A percentile compares a stretch with the other conserved stretches of the same genome.
phyloP scores from a whole-genome alignment of 1,140 invertebrate species.

The Venturia canescens region DNA sequence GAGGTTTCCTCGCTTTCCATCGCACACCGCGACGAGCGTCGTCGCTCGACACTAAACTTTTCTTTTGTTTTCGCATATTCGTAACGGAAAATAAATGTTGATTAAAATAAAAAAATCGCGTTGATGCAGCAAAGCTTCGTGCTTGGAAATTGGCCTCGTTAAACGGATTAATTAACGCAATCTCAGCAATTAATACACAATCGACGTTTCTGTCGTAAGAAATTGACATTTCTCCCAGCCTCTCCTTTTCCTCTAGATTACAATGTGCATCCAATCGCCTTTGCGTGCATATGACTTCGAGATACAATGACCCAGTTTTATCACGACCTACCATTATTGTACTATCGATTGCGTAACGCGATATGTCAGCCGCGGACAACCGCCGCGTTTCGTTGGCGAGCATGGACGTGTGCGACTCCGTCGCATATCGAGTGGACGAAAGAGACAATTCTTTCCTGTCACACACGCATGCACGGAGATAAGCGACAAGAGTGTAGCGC shows the following conservation, averaged over 20 bases:
- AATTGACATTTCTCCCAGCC: background rate
- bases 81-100: too few species aligned
- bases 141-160: constrained; percentile 43
- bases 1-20: too few species aligned
- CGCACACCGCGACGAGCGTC: too few species aligned
- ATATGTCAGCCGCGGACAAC: constrained; percentile 46
- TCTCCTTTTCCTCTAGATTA: too few species aligned
- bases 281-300: background rate
- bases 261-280: background rate
- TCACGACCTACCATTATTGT: constrained; percentile 52
- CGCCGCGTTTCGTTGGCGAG: constrained; percentile 25
- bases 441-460: constrained; percentile 15
- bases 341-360: constrained; percentile 60
- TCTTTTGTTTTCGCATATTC: too few species aligned
- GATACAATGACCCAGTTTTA: constrained; percentile 67
- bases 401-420: background rate
- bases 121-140: background rate
- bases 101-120: too few species aligned
- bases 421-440: constrained; percentile 2
- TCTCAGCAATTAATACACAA: constrained; percentile 57
- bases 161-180: constrained; percentile 56
- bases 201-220: constrained; percentile 33
- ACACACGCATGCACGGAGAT: background rate
- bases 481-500: too few species aligned
- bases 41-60: too few species aligned